Percentiles rank a stretch among this genome's conserved stretches.
Evolutionary conservation across 2,113 vertebrate species (phyloP).

Genomic region (Caretta caretta): DNA sequence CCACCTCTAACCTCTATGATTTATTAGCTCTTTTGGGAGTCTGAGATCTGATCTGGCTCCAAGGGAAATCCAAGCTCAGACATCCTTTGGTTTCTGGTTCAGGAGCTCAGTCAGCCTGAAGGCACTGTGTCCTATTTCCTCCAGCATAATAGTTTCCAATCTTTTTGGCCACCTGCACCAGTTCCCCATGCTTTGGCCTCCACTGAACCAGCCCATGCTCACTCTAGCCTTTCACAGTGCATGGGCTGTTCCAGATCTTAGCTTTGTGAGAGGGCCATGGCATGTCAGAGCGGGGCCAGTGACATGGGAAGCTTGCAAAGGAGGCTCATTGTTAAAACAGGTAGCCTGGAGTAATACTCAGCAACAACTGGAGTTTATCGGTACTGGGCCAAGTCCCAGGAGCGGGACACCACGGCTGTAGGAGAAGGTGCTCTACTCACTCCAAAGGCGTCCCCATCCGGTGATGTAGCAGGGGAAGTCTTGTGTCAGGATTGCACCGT

Average conservation of each 20-base stretch:
- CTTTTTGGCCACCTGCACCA: background rate
- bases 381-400: background rate
- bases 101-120: background rate
- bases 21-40: background rate
- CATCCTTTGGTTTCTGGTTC: background rate
- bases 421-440: constrained; percentile 74
- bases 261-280: background rate
- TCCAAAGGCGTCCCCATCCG: constrained; percentile 92
- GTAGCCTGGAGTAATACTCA: background rate
- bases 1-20: background rate
- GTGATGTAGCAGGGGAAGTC: constrained; percentile 86
- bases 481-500: constrained; percentile 69
- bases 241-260: too few relatives aligned
- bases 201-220: background rate
- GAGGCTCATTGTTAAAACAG: background rate
- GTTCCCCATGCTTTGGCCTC: background rate
- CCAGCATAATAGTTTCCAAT: background rate
- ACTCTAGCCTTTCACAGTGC: background rate
- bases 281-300: background rate
- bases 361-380: background rate
- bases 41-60: background rate
- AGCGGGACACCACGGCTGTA: background rate
- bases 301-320: background rate
- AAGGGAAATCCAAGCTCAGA: background rate
- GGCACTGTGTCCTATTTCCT: background rate